These are phyloP conservation scores for Mustelus asterias DNA, from an alignment of 2,113 vertebrate species.

Conservation along the genomic window DNA sequence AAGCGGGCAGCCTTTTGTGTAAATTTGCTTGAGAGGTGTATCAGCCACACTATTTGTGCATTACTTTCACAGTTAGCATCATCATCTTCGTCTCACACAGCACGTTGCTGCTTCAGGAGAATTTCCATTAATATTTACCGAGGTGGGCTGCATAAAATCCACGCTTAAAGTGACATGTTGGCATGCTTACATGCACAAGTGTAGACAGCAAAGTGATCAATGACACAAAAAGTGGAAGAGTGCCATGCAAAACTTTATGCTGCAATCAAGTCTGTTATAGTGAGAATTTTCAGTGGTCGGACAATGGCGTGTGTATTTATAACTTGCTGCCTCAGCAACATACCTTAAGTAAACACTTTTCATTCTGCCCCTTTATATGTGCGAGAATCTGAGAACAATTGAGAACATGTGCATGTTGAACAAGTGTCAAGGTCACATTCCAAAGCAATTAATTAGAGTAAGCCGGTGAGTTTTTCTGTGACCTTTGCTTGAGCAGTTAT, in stretches of 20 bases:
- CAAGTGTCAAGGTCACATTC: conserved; percentile 7
- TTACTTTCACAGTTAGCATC: background rate
- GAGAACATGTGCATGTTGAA: background rate
- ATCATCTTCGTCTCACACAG: background rate
- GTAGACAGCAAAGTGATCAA: background rate
- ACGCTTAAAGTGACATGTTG: background rate
- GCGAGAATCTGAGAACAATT: background rate
- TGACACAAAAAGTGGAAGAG: background rate
- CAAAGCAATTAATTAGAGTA: background rate
- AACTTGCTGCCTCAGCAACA: background rate
- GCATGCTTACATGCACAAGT: background rate
- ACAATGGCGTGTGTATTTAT: background rate
- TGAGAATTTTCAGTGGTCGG: background rate
- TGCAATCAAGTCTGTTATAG: background rate
- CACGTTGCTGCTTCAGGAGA: background rate
- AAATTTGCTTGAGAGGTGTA: background rate
- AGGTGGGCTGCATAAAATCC: background rate
- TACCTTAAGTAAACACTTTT: background rate
- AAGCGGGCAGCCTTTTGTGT: background rate
- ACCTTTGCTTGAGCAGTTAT: background rate
- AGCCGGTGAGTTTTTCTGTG: background rate
- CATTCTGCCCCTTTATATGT: background rate
- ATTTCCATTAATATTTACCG: background rate
- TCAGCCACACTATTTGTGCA: background rate
- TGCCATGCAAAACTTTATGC: background rate